phyloP scores from a whole-genome alignment of 2,113 vertebrate genomes.

The Delphinapterus leucas region DNA sequence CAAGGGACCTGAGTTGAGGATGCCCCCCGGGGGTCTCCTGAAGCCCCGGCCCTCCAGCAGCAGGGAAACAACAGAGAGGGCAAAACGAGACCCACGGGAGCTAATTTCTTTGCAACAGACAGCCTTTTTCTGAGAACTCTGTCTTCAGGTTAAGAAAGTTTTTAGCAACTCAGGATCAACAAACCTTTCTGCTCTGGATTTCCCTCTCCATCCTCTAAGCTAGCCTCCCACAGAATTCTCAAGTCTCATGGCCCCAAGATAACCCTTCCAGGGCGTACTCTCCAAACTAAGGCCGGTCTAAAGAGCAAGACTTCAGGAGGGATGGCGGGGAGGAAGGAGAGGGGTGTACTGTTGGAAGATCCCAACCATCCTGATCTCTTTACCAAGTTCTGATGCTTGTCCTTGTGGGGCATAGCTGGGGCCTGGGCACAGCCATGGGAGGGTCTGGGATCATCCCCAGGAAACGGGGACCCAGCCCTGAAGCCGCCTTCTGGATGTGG shows the following conservation, averaged over 20 bases:
- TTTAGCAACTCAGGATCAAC: background rate
- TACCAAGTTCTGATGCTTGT: accelerated
- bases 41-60: accelerated
- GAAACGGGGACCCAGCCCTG: no score
- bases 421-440: accelerated
- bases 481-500: background rate
- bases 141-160: background rate
- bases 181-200: background rate
- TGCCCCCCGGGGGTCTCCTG: background rate
- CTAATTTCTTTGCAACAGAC: background rate
- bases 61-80: background rate
- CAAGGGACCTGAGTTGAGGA: background rate
- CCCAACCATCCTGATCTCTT: accelerated
- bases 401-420: accelerated
- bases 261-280: background rate
- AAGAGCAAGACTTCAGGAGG: background rate
- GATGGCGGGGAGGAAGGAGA: background rate
- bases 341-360: accelerated
- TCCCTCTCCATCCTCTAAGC: background rate
- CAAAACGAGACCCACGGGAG: background rate
- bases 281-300: background rate
- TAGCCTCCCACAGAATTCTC: background rate
- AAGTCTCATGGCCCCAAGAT: accelerated
- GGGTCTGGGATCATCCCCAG: background rate
- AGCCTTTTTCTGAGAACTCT: background rate